These are phyloP conservation scores for Conopomorpha cramerella DNA, from an alignment of 1,140 invertebrate species.

Conservation along the genomic window DNA sequence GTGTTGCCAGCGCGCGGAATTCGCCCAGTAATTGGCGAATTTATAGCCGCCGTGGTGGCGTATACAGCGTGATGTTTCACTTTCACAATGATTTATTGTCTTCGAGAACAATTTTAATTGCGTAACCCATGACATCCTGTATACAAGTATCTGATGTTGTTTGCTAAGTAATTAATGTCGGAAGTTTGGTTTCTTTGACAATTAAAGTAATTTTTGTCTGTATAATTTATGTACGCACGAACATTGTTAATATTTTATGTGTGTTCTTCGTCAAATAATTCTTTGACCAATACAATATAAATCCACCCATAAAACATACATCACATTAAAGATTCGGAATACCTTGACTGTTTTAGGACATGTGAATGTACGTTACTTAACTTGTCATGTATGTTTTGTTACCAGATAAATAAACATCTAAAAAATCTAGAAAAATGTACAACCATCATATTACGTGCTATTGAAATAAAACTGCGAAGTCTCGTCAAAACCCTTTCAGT, in stretches of 20 bases:
- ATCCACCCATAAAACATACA: too few relatives aligned
- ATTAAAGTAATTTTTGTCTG: not conserved
- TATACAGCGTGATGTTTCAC: conserved; percentile 53
- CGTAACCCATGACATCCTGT: conserved; percentile 51
- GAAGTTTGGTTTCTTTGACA: not conserved
- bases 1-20: conserved; percentile 35
- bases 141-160: conserved; percentile 61
- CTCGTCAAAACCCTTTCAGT: conserved; percentile 3
- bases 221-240: not conserved
- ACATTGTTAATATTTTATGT: not conserved
- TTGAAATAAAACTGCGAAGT: too few relatives aligned
- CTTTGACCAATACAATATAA: too few relatives aligned
- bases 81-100: conserved; percentile 56
- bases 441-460: too few relatives aligned
- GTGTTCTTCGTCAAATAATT: too few relatives aligned
- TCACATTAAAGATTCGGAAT: too few relatives aligned
- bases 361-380: too few relatives aligned
- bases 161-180: conserved; percentile 55
- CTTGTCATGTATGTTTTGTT: too few relatives aligned
- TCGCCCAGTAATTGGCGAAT: conserved; percentile 52
- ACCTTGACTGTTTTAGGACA: too few relatives aligned
- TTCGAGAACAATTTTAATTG: conserved; percentile 58
- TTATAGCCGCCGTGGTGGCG: conserved; percentile 57
- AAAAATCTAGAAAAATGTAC: too few relatives aligned
- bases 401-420: too few relatives aligned